Conservation (phyloP, 2,113 vertebrate genomes). For the Dicentrarchus labrax region DNA sequence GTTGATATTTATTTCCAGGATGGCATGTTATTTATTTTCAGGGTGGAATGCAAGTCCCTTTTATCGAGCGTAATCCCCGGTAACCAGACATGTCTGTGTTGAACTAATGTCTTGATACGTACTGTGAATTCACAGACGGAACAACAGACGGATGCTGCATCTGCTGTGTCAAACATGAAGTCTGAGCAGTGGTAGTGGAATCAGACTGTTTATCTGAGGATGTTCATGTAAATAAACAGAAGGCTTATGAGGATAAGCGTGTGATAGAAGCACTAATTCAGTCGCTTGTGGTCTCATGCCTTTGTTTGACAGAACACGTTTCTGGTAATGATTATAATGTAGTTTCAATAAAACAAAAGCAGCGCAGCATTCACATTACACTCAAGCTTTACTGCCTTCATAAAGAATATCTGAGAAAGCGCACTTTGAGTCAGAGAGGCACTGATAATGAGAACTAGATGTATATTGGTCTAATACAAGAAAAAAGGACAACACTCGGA, state of each 20-base stretch:
- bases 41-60: slow-evolving; percentile 5
- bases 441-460: neutral
- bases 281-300: neutral
- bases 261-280: neutral
- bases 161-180: slow-evolving; percentile 22
- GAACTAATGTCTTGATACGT: slow-evolving; percentile 23
- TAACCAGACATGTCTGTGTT: slow-evolving; percentile 3
- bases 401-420: neutral
- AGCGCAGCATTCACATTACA: neutral
- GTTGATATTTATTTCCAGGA: slow-evolving; percentile 18
- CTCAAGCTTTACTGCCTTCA: neutral
- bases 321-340: neutral
- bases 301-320: neutral
- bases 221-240: neutral
- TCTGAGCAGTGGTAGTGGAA: neutral
- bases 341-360: neutral
- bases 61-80: slow-evolving; percentile 18
- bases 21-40: slow-evolving; percentile 9
- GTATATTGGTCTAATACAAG: neutral
- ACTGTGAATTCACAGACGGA: slow-evolving; percentile 1
- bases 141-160: slow-evolving; percentile 44
- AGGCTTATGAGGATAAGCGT: neutral
- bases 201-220: slow-evolving; percentile 3
- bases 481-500: neutral
- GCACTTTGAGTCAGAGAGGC: neutral